These are phyloP conservation scores for Theristicus caerulescens DNA, from an alignment of 2,113 vertebrate species.

Conservation along the genomic window DNA sequence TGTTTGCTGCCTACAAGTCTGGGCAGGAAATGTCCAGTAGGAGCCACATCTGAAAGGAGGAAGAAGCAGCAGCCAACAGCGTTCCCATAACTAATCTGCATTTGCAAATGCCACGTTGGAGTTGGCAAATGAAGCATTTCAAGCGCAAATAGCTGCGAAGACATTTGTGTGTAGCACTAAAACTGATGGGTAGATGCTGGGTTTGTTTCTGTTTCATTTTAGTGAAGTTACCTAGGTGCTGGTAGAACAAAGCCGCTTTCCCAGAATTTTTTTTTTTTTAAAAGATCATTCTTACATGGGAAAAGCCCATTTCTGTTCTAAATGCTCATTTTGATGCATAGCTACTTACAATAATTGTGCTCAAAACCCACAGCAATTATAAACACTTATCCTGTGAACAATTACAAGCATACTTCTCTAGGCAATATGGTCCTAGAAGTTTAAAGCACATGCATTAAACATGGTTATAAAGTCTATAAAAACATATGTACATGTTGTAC, in stretches of 20 bases:
- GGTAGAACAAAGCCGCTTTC: not conserved
- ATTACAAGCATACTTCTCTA: not conserved
- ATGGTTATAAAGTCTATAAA: constrained; percentile 1
- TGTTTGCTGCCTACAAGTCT: constrained; percentile 48
- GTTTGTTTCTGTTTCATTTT: not conserved
- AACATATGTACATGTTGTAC: not conserved
- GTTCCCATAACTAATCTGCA: constrained; percentile 35
- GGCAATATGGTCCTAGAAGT: constrained; percentile 9
- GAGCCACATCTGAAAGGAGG: constrained; percentile 37
- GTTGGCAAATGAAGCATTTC: constrained; percentile 45
- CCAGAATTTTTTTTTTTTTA: not conserved
- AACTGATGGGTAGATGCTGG: not conserved
- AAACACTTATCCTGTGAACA: not conserved
- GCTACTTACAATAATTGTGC: not conserved
- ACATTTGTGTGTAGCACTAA: not conserved
- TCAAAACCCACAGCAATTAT: not conserved
- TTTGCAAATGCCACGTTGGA: constrained; percentile 43
- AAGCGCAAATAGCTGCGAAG: constrained; percentile 50
- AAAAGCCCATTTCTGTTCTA: not conserved
- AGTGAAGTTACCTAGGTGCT: not conserved
- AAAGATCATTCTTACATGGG: not conserved
- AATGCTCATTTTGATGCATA: not conserved
- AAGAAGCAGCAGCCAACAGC: constrained; percentile 40
- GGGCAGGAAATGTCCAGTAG: constrained; percentile 50
- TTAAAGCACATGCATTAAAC: constrained; percentile 1